phyloP scores from a whole-genome alignment of 2,113 vertebrate species.

The Tichodroma muraria region DNA sequence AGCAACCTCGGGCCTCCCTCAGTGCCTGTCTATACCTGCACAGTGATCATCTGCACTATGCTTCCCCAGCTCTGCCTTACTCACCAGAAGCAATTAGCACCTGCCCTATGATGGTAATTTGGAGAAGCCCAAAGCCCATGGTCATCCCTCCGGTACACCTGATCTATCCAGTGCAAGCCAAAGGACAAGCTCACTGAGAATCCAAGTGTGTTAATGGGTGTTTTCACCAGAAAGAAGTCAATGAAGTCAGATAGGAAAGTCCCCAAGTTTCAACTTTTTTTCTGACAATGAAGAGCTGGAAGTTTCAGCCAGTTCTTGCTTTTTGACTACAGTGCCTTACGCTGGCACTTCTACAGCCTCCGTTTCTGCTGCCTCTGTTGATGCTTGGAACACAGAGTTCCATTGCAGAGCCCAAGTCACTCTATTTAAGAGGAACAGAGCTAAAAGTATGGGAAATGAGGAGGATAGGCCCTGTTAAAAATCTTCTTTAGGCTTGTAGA shows the following conservation, averaged over 20 bases:
- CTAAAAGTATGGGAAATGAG: not conserved
- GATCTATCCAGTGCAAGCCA: not conserved
- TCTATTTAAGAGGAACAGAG: not conserved
- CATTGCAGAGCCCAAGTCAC: not conserved
- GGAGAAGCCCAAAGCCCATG: not conserved
- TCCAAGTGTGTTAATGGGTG: not conserved
- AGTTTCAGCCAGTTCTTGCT: not conserved
- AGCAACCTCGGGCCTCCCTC: not conserved
- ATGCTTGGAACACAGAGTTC: not conserved
- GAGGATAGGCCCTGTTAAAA: not conserved
- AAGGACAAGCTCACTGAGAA: not conserved
- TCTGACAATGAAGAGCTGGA: not conserved
- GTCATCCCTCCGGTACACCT: not conserved
- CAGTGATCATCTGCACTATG: not conserved
- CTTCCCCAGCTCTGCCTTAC: not conserved
- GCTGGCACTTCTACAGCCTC: not conserved
- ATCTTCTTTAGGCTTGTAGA: not conserved
- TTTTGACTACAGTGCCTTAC: not conserved
- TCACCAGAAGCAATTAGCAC: not conserved
- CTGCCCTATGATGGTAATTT: not conserved
- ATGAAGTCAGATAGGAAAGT: not conserved
- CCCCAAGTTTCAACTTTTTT: not conserved
- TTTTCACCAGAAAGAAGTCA: not conserved
- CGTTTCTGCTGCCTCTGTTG: not conserved
- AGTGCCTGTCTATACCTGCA: not conserved